Evolutionary conservation across 2,797 vertebrate species (phyloP), one percentile per base, ranked within the genome.

Genomic region (Molossus alvarezi): DNA sequence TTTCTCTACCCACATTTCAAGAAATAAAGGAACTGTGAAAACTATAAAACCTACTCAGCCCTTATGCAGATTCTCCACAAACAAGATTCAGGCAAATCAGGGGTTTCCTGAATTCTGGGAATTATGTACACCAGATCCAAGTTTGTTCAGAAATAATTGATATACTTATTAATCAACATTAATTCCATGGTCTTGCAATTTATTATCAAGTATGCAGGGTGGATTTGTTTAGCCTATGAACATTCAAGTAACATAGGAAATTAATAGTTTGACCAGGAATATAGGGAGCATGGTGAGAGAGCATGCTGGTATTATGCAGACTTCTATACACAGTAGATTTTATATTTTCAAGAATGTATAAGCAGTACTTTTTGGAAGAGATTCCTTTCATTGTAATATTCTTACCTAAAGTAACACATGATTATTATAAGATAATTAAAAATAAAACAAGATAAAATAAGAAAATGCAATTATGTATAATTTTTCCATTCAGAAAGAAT

Each of bases 81-180:
- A 69, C 17, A 91, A 33, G 37, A 79, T 8, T 60, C 6, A 27
- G 67, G 48, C 3, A 77, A 91, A 76, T 48, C 37, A n/a, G 18
- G 51, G n/a, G 89, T 97, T 91, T 96, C 60, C 15, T 65, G 37
- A 90, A 82, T 95, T 85, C 33, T 62, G 14, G 21, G 8, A 80
- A 90, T 55, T 71, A 27, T 37, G 4, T 88, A 64, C 45, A 83
- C 8, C 12, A 86, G 93, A 90, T 18, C 27, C 27, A 81, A 17
- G 17, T 81, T 71, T 80, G 20, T 93, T 91, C n/a, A 83, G 45
- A 87, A 91, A 64, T 83, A 92, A n/a, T 15, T 71, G 48, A 45
- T 86, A 60, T 0, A 41, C 27, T 80, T 83, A 71, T 65, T 93
- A 86, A 75, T 62, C n/a, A 48, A 10, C 65, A 12, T 67, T 73